A percentile compares a stretch with the other conserved stretches of the same genome.
Conservation (phyloP, 2,113 vertebrate species). For the Charina bottae region DNA sequence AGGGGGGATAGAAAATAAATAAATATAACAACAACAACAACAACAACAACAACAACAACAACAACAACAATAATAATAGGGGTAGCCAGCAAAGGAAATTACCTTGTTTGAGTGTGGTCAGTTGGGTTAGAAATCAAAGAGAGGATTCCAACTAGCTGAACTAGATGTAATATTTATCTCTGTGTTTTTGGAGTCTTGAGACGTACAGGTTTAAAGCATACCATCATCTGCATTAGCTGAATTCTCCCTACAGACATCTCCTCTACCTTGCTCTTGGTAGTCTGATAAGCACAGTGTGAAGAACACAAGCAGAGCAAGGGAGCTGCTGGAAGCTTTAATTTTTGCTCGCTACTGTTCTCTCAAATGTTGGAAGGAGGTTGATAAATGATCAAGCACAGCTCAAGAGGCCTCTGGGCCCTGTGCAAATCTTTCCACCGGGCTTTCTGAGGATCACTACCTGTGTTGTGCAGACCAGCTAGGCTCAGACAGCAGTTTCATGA, state of each 20-base stretch:
- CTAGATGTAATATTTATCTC: not conserved
- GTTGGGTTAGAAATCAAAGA: too few relatives aligned
- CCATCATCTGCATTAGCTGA: not conserved
- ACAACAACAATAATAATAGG: too few relatives aligned
- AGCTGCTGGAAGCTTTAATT: not conserved
- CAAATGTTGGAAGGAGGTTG: too few relatives aligned
- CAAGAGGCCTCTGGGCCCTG: too few relatives aligned
- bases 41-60: too few relatives aligned
- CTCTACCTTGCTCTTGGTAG: not conserved
- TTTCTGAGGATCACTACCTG: not conserved
- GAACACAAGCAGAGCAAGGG: not conserved
- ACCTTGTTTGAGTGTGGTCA: too few relatives aligned
- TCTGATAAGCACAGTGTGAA: not conserved
- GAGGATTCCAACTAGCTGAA: not conserved
- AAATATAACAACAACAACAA: too few relatives aligned
- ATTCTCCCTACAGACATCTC: not conserved
- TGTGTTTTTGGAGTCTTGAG: not conserved
- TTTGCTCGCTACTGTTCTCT: not conserved
- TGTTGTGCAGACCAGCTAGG: not conserved
- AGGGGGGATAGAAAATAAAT: too few relatives aligned
- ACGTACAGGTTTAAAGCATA: not conserved
- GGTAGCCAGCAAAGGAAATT: too few relatives aligned
- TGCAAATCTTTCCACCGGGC: too few relatives aligned
- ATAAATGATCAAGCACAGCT: not conserved
- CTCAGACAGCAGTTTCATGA: not conserved